Evolutionary conservation across 1,140 invertebrate genomes (phyloP), one percentile per base, ranked within the genome.

Genomic region (Drosophila punjabiensis): DNA sequence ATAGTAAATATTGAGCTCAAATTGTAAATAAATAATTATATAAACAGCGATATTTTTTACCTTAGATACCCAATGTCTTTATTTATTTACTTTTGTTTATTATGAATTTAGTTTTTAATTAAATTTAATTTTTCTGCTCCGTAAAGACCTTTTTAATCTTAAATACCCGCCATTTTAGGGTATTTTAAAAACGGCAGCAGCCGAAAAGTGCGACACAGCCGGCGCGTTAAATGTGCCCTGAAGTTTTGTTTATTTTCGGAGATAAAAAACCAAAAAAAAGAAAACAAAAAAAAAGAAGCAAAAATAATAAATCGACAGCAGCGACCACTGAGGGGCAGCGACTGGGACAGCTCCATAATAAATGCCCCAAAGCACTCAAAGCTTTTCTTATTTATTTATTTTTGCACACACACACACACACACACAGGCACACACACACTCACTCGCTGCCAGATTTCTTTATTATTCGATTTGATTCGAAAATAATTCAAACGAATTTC

Each of bases 161-260:
- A 48, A 41, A 24, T 56, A 74, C 59, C 30, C 30, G 3, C 11
- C 1, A 14, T 37, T 41, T 24, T 18, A 45, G n/a, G 16, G 76
- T 59, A 79, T 43, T 59, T 70, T 47, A 7, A n/a, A 78, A 74
- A 79, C 55, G 55, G 79, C 79, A 81, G 73, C 79, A 65, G 79
- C 50, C 79, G 30, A 81, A 81, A 70, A 60, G 45, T 59, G 73
- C 56, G 65, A 76, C 75, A 76, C 56, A 78, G 74, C 64, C 75
- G 62, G 62, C 73, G 62, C 73, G 53, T 67, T 78, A 74, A 78
- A 78, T 78, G 74, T 78, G 76, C 39, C 67, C 62, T 70, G 61
- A 83, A 63, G 70, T 79, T 79, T 83, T 83, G 81, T 83, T 83
- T 83, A 75, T 82, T 82, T 82, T 82, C 41, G 41, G 50, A 65